Evolutionary conservation across 2,888 invertebrate species (phyloP).

Genomic region (Heliconius erato): DNA sequence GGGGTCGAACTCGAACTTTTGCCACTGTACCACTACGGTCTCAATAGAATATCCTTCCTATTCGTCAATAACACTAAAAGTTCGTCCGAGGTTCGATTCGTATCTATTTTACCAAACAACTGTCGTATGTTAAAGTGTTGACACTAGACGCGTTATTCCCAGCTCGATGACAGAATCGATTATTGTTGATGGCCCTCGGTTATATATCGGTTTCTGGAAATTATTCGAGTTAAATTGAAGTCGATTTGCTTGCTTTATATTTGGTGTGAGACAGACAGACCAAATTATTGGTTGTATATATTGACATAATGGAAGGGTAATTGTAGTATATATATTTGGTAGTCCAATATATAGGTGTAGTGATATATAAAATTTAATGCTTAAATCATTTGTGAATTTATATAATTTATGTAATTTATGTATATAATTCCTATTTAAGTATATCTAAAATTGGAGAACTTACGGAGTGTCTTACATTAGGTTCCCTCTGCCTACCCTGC

Average conservation of each 20-base stretch:
- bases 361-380: too few relatives aligned
- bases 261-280: background rate
- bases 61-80: background rate
- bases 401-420: too few relatives aligned
- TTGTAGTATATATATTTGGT: background rate
- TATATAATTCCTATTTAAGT: too few relatives aligned
- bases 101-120: background rate
- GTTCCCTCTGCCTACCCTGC: too few relatives aligned
- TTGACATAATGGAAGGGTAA: background rate
- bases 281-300: background rate
- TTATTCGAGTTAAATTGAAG: background rate
- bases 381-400: too few relatives aligned
- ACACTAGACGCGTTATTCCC: slow-evolving; percentile 9
- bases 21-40: too few relatives aligned
- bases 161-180: slow-evolving; percentile 31
- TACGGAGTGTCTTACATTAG: too few relatives aligned
- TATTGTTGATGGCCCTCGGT: slow-evolving; percentile 10
- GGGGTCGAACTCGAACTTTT: too few relatives aligned
- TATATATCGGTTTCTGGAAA: slow-evolving; percentile 15
- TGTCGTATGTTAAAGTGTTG: slow-evolving; percentile 26
- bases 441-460: too few relatives aligned
- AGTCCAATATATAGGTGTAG: too few relatives aligned
- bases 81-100: background rate
- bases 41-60: too few relatives aligned
- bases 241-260: background rate